phyloP scores from a whole-genome alignment of 1,140 invertebrate genomes.

The Zaprionus gabonicus region DNA sequence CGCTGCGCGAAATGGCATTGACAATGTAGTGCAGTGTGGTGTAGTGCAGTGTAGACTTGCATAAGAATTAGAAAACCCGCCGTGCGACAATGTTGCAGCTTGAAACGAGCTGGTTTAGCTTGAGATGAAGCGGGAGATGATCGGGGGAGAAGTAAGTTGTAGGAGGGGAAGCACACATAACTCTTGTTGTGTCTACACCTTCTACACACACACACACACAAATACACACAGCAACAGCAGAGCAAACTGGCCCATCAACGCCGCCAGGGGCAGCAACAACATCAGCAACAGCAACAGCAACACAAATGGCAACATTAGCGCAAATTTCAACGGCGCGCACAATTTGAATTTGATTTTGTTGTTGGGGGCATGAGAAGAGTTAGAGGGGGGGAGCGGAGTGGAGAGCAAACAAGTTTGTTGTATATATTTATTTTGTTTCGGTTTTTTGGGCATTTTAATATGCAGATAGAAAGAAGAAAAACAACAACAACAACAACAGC shows the following conservation, averaged over 20 bases:
- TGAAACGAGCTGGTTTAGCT: slow-evolving; percentile 69
- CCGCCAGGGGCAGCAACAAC: slow-evolving; percentile 32
- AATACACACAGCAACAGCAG: slow-evolving; percentile 23
- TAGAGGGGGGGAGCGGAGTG: not conserved
- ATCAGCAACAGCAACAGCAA: slow-evolving; percentile 46
- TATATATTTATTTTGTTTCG: slow-evolving; percentile 75
- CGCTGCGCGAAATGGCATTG: slow-evolving; percentile 22
- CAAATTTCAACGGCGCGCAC: slow-evolving; percentile 77
- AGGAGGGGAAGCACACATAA: slow-evolving; percentile 56
- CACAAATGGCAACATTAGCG: slow-evolving; percentile 77
- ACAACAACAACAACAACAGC: slow-evolving; percentile 25
- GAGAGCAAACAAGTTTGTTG: slow-evolving; percentile 64
- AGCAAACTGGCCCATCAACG: slow-evolving; percentile 63
- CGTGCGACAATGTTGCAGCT: slow-evolving; percentile 50
- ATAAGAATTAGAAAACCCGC: slow-evolving; percentile 78
- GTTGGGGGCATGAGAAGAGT: not conserved
- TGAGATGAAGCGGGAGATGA: slow-evolving; percentile 16
- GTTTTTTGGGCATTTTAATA: slow-evolving; percentile 73
- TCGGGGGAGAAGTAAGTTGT: slow-evolving; percentile 54
- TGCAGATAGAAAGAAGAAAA: slow-evolving; percentile 48
- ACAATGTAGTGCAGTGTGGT: slow-evolving; percentile 9
- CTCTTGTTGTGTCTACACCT: slow-evolving; percentile 62
- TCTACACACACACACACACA: slow-evolving; percentile 41
- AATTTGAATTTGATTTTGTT: slow-evolving; percentile 78
- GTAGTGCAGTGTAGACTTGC: slow-evolving; percentile 63